Evolutionary conservation across 2,888 invertebrate genomes (phyloP).

Genomic region (Lithosia quadra): DNA sequence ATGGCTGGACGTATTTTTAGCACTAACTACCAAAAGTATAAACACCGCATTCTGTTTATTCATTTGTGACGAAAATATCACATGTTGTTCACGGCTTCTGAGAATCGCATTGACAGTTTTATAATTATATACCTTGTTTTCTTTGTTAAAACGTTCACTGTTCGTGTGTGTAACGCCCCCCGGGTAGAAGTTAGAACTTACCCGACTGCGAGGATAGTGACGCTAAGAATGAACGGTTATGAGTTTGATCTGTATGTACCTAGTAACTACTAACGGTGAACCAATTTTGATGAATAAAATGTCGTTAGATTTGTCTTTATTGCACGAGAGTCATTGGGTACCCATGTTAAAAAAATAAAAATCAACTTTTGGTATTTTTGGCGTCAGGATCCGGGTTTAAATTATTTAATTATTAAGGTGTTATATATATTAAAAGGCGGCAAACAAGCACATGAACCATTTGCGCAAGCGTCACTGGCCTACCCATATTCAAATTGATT

Average conservation of each 20-base stretch:
- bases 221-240: neutral
- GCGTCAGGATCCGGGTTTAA: too few species aligned
- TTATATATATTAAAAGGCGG: too few species aligned
- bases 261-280: neutral
- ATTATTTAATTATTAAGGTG: too few species aligned
- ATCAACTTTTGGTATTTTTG: too few species aligned
- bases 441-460: too few species aligned
- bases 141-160: neutral
- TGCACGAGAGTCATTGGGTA: neutral
- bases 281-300: neutral
- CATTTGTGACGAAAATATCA: constrained; percentile 12
- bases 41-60: constrained; percentile 10
- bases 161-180: neutral
- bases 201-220: neutral
- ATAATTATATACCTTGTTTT: neutral
- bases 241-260: neutral
- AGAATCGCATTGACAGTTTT: constrained; percentile 3
- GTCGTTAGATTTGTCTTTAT: too few species aligned
- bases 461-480: too few species aligned
- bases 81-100: constrained; percentile 9
- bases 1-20: constrained; percentile 14
- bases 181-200: neutral
- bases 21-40: constrained; percentile 9
- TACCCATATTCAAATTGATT: too few species aligned
- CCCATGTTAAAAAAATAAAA: neutral